Percentiles rank a stretch among this genome's conserved stretches.
Evolutionary conservation across 2,113 vertebrate genomes (phyloP).

Genomic region (Hippoglossus stenolepis): DNA sequence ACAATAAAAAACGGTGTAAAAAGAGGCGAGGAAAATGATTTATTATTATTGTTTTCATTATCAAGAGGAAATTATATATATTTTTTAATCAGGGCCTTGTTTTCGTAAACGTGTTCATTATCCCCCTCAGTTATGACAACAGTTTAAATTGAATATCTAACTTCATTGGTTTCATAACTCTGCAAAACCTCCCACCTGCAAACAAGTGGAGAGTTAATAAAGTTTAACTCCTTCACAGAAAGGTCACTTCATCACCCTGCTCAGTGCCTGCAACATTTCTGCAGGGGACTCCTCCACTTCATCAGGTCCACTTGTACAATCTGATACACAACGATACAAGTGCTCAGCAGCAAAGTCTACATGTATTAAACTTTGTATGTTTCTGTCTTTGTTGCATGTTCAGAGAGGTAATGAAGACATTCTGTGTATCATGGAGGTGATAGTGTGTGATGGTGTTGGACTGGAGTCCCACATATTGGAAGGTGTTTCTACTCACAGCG

Average conservation of each 20-base stretch:
- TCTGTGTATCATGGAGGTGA: too few species aligned
- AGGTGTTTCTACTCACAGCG: too few species aligned
- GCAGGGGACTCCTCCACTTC: background rate
- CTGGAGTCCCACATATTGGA: too few species aligned
- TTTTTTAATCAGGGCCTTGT: background rate
- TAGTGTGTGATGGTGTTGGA: too few species aligned
- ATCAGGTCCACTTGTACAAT: background rate
- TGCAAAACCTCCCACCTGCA: background rate
- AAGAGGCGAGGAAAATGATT: background rate
- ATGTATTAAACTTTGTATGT: too few species aligned
- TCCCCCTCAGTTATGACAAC: background rate
- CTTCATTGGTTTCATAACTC: background rate
- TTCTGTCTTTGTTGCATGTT: too few species aligned
- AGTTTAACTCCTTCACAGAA: background rate
- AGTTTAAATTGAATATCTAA: background rate
- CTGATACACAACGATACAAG: background rate
- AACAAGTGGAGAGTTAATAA: background rate
- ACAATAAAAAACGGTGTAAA: background rate
- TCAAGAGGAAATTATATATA: background rate
- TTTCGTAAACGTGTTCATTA: background rate
- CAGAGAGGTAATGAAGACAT: too few species aligned
- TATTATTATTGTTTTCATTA: background rate
- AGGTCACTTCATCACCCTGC: background rate
- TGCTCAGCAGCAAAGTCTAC: background rate
- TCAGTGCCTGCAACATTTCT: background rate